These are phyloP conservation scores for Parotia lawesii DNA, from an alignment of 2,113 vertebrate species.

Conservation along the genomic window DNA sequence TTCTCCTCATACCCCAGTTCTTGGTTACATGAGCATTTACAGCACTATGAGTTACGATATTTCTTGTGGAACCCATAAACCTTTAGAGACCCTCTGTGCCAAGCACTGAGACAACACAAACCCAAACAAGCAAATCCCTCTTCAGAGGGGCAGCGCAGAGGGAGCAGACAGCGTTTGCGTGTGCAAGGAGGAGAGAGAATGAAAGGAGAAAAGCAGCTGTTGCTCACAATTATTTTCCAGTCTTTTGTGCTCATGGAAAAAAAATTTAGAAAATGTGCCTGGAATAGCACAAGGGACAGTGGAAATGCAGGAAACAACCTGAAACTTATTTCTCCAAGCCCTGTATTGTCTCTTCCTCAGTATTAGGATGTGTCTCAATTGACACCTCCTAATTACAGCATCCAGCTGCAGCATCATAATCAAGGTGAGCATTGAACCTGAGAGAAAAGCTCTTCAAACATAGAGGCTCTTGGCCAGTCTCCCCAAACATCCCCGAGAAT, in stretches of 20 bases:
- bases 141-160: neutral
- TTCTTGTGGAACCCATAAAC: neutral
- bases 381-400: neutral
- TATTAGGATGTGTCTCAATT: neutral
- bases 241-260: neutral
- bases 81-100: neutral
- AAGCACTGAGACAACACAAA: neutral
- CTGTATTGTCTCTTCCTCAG: neutral
- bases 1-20: neutral
- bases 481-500: neutral
- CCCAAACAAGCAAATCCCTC: neutral
- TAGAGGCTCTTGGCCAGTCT: neutral
- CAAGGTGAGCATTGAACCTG: neutral
- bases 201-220: neutral
- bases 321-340: neutral
- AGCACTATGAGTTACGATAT: neutral
- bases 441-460: neutral
- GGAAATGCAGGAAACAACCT: neutral
- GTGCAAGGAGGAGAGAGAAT: neutral
- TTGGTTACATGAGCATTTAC: neutral
- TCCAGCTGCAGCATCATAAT: neutral
- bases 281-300: neutral
- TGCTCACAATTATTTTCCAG: neutral
- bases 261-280: neutral
- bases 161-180: accelerated